These are phyloP conservation scores for Eulemur rubriventer DNA, from an alignment of 2,797 vertebrate genomes.

Conservation along the genomic window DNA sequence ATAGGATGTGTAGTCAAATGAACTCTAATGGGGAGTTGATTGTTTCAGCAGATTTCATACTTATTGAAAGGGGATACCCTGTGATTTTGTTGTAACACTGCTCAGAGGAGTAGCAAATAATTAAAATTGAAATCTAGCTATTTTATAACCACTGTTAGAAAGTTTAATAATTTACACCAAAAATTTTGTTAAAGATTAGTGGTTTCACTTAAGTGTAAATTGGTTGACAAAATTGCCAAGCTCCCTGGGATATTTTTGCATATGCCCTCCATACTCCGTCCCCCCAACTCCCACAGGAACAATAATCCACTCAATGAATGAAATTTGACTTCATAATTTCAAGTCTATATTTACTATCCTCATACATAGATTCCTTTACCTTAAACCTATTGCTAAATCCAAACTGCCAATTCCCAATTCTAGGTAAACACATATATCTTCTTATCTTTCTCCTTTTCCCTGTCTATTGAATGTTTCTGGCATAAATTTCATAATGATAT, in stretches of 20 bases:
- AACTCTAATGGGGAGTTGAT: background rate
- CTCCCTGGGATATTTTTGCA: background rate
- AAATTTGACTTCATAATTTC: background rate
- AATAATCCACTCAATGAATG: background rate
- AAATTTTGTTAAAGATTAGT: slow-evolving; percentile 1
- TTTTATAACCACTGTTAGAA: background rate
- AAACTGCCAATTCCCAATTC: background rate
- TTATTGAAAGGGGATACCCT: background rate
- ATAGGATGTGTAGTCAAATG: background rate
- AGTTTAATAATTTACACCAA: background rate
- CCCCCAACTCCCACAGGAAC: background rate
- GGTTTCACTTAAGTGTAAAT: background rate
- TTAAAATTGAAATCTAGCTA: slow-evolving; percentile 24
- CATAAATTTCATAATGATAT: background rate
- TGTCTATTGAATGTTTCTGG: background rate
- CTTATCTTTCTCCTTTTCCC: background rate
- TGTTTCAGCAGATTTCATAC: background rate
- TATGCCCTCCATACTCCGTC: background rate
- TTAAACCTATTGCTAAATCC: background rate
- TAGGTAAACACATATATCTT: background rate
- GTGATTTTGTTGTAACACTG: background rate
- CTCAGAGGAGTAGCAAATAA: background rate
- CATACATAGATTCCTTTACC: background rate
- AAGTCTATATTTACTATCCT: background rate
- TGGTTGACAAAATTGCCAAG: background rate